Conservation (phyloP, 1,140 invertebrate genomes). For the Octopus sinensis region DNA sequence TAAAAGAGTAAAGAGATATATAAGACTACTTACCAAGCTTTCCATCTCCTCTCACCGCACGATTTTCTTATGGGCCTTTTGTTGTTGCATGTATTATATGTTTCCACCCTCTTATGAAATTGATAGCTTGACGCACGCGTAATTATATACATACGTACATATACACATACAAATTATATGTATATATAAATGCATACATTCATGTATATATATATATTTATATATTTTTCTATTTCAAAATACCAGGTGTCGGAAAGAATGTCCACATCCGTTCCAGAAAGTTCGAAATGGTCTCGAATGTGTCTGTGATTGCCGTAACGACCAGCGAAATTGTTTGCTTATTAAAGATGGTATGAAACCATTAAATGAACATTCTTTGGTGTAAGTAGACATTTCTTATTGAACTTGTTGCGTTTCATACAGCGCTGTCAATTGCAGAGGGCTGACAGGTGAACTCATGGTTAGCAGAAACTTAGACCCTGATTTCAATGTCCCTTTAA, state of each 20-base stretch:
- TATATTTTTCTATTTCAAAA: background rate
- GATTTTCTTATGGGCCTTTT: no score
- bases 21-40: no score
- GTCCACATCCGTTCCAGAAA: conserved; percentile 22
- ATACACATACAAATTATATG: background rate
- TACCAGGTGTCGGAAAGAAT: conserved; percentile 24
- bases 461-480: background rate
- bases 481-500: background rate
- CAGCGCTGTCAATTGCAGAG: background rate
- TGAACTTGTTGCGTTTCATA: background rate
- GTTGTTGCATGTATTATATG: background rate
- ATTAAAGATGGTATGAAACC: conserved; percentile 23
- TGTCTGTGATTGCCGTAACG: conserved; percentile 23
- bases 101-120: background rate
- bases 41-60: no score
- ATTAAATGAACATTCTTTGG: conserved; percentile 19
- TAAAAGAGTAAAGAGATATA: no score
- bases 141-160: background rate
- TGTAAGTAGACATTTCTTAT: conserved; percentile 20
- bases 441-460: background rate
- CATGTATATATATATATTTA: background rate
- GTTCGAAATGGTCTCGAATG: conserved; percentile 17
- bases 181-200: background rate
- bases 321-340: conserved; percentile 14
- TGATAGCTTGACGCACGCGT: background rate